phyloP scores from a whole-genome alignment of 1,140 invertebrate genomes.

The Drosophila pandora region DNA sequence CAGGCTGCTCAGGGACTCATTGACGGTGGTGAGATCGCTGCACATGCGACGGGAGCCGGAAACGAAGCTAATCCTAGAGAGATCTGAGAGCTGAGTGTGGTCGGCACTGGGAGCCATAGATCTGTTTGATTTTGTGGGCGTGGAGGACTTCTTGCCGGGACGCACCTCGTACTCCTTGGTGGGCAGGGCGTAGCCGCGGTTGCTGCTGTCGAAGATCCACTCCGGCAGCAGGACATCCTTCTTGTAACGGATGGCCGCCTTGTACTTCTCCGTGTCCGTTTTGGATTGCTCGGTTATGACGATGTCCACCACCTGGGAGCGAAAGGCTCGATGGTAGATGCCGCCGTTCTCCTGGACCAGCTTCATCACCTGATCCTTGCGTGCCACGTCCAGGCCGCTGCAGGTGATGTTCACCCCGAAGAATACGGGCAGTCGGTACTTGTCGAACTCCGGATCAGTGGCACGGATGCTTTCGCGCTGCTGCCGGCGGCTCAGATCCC shows the following conservation, averaged over 20 bases:
- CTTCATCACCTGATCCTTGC: constrained; percentile 88
- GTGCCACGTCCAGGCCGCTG: constrained; percentile 88
- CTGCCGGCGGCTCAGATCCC: constrained; percentile 86
- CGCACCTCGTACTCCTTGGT: constrained; percentile 86
- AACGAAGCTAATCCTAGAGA: constrained; percentile 70
- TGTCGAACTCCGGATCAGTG: constrained; percentile 87
- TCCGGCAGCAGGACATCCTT: constrained; percentile 89
- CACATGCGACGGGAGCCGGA: constrained; percentile 42
- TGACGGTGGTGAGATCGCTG: constrained; percentile 64
- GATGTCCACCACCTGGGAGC: constrained; percentile 80
- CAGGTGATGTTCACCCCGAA: constrained; percentile 91
- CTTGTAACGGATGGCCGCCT: constrained; percentile 89
- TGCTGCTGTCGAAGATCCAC: constrained; percentile 92
- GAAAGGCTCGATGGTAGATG: constrained; percentile 85
- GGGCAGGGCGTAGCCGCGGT: constrained; percentile 89
- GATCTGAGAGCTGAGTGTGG: constrained; percentile 69
- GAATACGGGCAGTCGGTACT: constrained; percentile 91
- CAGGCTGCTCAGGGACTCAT: constrained; percentile 58
- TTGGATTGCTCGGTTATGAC: constrained; percentile 84
- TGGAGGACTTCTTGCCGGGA: constrained; percentile 68
- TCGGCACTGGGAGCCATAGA: constrained; percentile 15
- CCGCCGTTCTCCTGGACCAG: constrained; percentile 91
- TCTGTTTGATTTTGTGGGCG: constrained; percentile 56
- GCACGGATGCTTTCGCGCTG: constrained; percentile 86
- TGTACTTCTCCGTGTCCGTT: constrained; percentile 91